phyloP scores from a whole-genome alignment of 2,113 vertebrate genomes.

The Gopherus flavomarginatus region DNA sequence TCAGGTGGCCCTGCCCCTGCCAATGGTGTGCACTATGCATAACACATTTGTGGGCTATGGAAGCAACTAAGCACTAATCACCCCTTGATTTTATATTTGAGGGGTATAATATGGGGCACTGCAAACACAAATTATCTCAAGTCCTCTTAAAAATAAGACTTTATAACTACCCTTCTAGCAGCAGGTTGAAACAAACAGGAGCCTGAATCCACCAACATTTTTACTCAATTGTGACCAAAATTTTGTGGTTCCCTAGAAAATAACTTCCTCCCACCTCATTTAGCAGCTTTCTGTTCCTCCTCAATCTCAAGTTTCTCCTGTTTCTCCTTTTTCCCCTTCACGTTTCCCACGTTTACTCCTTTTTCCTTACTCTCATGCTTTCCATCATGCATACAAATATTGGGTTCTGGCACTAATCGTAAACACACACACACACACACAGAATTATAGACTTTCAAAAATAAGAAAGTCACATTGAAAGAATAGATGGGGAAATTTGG shows the following conservation, averaged over 20 bases:
- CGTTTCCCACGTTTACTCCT: background rate
- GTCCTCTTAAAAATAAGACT: slow-evolving; percentile 39
- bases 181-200: background rate
- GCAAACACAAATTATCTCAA: background rate
- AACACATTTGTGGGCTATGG: background rate
- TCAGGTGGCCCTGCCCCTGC: background rate
- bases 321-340: background rate
- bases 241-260: background rate
- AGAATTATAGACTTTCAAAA: slow-evolving; percentile 19
- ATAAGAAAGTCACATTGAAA: background rate
- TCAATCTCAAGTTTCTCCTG: background rate
- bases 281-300: background rate
- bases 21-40: background rate
- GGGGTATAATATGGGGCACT: slow-evolving; percentile 18
- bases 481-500: slow-evolving; percentile 42
- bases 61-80: slow-evolving; percentile 43
- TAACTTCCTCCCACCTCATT: background rate
- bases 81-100: slow-evolving; percentile 14
- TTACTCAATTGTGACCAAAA: background rate
- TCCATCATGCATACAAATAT: background rate
- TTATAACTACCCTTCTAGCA: background rate
- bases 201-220: background rate
- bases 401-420: background rate
- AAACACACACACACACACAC: slow-evolving; percentile 29
- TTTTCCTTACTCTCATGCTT: background rate